phyloP scores from a whole-genome alignment of 2,797 vertebrate species.

The Diceros bicornis region DNA sequence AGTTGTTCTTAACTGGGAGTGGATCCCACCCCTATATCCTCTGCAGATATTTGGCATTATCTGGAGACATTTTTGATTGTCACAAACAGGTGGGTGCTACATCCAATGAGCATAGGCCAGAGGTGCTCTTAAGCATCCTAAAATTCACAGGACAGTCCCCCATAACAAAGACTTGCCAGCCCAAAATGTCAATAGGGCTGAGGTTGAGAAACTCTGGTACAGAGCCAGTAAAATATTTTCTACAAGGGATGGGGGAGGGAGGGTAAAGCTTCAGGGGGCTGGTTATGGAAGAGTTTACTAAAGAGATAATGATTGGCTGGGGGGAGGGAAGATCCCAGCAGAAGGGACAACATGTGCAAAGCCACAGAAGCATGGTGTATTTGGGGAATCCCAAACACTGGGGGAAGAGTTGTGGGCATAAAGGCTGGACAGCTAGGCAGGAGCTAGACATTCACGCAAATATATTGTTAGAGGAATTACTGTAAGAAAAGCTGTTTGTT shows the following conservation, averaged over 20 bases:
- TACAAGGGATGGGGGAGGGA: background rate
- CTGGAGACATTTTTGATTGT: background rate
- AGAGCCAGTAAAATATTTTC: slow-evolving; percentile 14
- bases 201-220: slow-evolving; percentile 12
- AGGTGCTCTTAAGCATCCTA: background rate
- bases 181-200: background rate
- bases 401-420: background rate
- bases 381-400: background rate
- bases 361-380: background rate
- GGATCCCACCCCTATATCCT: background rate
- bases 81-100: background rate
- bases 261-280: background rate
- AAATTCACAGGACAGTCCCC: background rate
- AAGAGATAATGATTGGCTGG: background rate
- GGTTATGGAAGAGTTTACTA: background rate
- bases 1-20: background rate
- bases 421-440: background rate
- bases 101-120: background rate
- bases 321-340: background rate
- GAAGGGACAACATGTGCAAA: slow-evolving; percentile 20
- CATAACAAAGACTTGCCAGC: background rate
- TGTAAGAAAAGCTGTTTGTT: background rate
- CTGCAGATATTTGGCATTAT: slow-evolving; percentile 10
- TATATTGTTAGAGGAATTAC: background rate
- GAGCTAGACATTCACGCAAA: background rate